A percentile compares a stretch with the other conserved stretches of the same genome.
phyloP scores from a whole-genome alignment of 2,797 vertebrate species.

The Syngnathus acus region DNA sequence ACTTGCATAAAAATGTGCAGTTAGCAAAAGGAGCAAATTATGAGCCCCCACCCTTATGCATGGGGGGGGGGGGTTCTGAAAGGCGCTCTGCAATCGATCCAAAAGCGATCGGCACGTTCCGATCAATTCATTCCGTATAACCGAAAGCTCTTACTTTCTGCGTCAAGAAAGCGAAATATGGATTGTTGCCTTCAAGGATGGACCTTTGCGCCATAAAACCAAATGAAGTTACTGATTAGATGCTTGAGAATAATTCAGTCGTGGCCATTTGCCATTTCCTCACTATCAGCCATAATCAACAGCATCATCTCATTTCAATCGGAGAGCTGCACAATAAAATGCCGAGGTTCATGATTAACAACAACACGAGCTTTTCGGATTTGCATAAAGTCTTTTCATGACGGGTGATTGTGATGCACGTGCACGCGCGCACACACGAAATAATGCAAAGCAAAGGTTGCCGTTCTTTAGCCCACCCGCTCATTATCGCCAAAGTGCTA shows the following conservation, averaged over 20 bases:
- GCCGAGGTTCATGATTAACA: constrained; percentile 42
- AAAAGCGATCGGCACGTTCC: too few species aligned
- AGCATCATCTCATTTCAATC: constrained; percentile 47
- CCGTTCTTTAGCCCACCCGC: constrained; percentile 42
- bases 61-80: too few species aligned
- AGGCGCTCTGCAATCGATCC: too few species aligned
- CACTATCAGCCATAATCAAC: constrained; percentile 38
- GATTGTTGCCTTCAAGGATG: constrained; percentile 11
- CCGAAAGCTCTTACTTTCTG: background rate
- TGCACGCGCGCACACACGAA: constrained; percentile 9
- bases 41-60: too few species aligned
- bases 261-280: constrained; percentile 23
- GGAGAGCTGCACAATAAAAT: constrained; percentile 39
- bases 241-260: constrained; percentile 35
- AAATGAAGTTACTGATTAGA: constrained; percentile 42
- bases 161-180: constrained; percentile 16
- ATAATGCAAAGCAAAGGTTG: constrained; percentile 36
- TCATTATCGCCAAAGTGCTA: constrained; percentile 48
- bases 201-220: constrained; percentile 23
- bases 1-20: too few species aligned
- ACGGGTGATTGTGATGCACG: constrained; percentile 29
- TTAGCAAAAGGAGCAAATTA: too few species aligned
- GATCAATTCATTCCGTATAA: too few species aligned
- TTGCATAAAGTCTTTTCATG: constrained; percentile 48
- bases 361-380: constrained; percentile 44